Conservation (phyloP, 2,888 invertebrate genomes). For the Heteromurus nitidus region DNA sequence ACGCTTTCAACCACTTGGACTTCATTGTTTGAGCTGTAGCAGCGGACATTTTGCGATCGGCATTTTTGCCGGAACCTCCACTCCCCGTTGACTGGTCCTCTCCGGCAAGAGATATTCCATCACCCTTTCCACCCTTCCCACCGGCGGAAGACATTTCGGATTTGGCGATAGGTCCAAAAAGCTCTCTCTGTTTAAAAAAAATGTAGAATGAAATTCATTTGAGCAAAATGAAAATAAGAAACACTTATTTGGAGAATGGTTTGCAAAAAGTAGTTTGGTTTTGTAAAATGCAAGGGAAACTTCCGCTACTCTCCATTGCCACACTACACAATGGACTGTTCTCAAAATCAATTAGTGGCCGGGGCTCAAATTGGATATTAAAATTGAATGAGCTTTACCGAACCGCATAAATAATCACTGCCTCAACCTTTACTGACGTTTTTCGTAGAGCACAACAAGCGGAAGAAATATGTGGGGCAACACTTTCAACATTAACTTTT, state of each 20-base stretch:
- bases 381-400: not conserved
- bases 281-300: not conserved
- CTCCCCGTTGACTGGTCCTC: conserved; percentile 50
- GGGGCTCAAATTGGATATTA: conserved; percentile 12
- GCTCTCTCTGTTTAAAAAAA: conserved; percentile 61
- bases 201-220: conserved; percentile 1
- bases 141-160: conserved; percentile 46
- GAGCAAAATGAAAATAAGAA: too few species aligned
- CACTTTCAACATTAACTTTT: too few species aligned
- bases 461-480: too few species aligned
- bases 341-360: not conserved
- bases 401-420: too few species aligned
- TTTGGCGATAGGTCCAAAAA: conserved; percentile 63
- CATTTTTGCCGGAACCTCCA: conserved; percentile 48
- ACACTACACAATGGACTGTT: not conserved
- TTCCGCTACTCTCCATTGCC: not conserved
- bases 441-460: too few species aligned
- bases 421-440: too few species aligned
- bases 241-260: too few species aligned
- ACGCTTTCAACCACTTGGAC: conserved; percentile 98
- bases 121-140: conserved; percentile 44
- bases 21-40: conserved; percentile 84
- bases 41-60: conserved; percentile 88
- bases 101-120: conserved; percentile 28
- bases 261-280: too few species aligned